Evolutionary conservation across 2,888 invertebrate species (phyloP), one percentile per base, ranked within the genome.

Genomic region (Helicoverpa assulta): DNA sequence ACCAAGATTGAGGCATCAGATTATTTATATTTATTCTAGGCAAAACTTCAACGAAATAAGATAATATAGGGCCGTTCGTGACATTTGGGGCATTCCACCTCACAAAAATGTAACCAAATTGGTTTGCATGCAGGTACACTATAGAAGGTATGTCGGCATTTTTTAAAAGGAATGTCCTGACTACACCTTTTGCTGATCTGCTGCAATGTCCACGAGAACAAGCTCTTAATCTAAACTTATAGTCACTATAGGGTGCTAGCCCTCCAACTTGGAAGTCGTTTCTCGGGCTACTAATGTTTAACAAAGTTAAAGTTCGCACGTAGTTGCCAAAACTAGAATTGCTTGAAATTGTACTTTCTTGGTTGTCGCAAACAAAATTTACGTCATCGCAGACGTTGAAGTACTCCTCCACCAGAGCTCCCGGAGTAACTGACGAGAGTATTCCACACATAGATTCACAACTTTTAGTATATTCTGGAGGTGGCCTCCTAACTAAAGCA

Each of bases 361-460:
- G 56, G 50, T 75, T 73, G 67, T 91, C 85, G 67, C 94, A 94
- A 14, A 78, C 83, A 12, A 74, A 76, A 55, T 85, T 80, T 10
- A 89, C 81, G 14, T 76, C 84, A 55, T 86, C 86, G 63, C 94
- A 95, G 10, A 94, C 82, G 67, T 95, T 94, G 70, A 95, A 94
- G 67, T 90, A 81, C 16, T 93, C 93, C 70, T 94, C 91, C 0
- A 89, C 87, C 83, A 93, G 83, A 1, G 91, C 90, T 2, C 92
- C 93, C 33, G 84, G 84, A 5, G 93, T 90, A 4, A 86, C 87
- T 1, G 90, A 85, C 2, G 94, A 90, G 7, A 93, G 80, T 10
- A 92, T 66, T 0, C 93, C 94, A 76, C 94, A 95, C 88, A 89
- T 91, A 8, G 92, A 91, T 81, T 94, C 92, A 79, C 95, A 95